These are phyloP conservation scores for Hylaeus volcanicus DNA, from an alignment of 1,140 invertebrate genomes.

Conservation along the genomic window DNA sequence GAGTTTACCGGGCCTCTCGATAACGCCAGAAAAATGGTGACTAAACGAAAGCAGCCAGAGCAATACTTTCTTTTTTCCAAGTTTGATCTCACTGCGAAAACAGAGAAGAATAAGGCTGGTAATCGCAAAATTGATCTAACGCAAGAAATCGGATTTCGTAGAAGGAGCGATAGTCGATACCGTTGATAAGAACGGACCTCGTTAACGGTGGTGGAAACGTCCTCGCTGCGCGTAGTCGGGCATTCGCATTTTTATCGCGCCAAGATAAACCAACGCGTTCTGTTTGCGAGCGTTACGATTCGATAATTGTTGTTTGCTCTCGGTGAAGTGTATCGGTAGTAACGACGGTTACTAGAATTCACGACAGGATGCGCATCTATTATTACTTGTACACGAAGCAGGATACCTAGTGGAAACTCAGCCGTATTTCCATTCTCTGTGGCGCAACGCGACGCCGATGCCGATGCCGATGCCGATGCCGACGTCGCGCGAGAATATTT, in stretches of 20 bases:
- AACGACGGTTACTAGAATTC: conserved; percentile 9
- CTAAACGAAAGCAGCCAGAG: too few species aligned
- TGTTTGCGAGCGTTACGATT: not conserved
- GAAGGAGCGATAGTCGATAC: too few species aligned
- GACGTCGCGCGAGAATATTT: conserved; percentile 66
- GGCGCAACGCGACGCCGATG: not conserved
- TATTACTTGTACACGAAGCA: conserved; percentile 48
- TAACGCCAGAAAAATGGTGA: too few species aligned
- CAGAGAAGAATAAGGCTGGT: not conserved
- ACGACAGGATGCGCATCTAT: conserved; percentile 28
- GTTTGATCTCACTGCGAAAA: conserved; percentile 24
- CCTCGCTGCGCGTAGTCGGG: too few species aligned
- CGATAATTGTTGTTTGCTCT: conserved; percentile 30
- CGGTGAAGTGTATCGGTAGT: not conserved
- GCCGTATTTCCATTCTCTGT: conserved; percentile 12
- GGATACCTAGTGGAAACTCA: conserved; percentile 63
- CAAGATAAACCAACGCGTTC: not conserved
- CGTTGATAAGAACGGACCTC: too few species aligned
- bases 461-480: too few species aligned
- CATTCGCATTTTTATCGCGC: not conserved
- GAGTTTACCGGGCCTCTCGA: too few species aligned
- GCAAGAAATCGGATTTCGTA: too few species aligned
- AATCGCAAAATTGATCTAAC: too few species aligned
- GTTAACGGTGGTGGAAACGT: too few species aligned
- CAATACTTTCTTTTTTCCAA: too few species aligned